These are phyloP conservation scores for Dipodomys spectabilis DNA, from an alignment of 2,113 vertebrate species.

Conservation along the genomic window DNA sequence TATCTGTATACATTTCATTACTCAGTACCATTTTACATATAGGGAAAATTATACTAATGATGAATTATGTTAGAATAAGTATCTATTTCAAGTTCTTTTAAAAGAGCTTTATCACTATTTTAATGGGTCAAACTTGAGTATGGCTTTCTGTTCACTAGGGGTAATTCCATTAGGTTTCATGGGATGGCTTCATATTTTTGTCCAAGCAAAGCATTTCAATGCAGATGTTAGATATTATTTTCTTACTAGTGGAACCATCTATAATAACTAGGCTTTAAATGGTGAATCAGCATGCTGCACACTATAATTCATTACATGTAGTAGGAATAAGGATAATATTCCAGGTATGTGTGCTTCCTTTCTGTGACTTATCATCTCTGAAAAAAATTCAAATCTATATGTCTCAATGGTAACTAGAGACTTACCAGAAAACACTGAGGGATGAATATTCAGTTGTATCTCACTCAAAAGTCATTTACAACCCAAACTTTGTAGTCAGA, in stretches of 20 bases:
- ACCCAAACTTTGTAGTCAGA: not conserved
- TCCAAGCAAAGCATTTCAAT: slow-evolving; percentile 80
- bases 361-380: not conserved
- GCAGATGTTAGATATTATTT: slow-evolving; percentile 52
- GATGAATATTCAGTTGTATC: not conserved
- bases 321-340: not conserved
- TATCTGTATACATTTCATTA: slow-evolving; percentile 4
- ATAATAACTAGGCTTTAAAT: not conserved
- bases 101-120: slow-evolving; percentile 76
- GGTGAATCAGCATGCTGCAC: slow-evolving; percentile 51
- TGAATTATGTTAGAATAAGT: slow-evolving; percentile 78
- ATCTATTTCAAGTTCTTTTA: slow-evolving; percentile 70
- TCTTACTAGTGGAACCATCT: slow-evolving; percentile 35
- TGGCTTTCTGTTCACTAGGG: slow-evolving; percentile 79
- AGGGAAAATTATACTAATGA: slow-evolving; percentile 65
- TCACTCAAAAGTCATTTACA: not conserved
- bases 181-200: slow-evolving; percentile 83
- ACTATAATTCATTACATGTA: slow-evolving; percentile 19
- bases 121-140: slow-evolving; percentile 81
- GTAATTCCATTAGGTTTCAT: slow-evolving; percentile 85
- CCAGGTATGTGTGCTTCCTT: not conserved
- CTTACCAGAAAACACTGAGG: not conserved
- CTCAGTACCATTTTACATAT: not conserved
- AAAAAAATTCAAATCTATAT: not conserved
- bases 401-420: slow-evolving; percentile 43